Conservation (phyloP, 2,113 vertebrate species). For the Fukomys damarensis region DNA sequence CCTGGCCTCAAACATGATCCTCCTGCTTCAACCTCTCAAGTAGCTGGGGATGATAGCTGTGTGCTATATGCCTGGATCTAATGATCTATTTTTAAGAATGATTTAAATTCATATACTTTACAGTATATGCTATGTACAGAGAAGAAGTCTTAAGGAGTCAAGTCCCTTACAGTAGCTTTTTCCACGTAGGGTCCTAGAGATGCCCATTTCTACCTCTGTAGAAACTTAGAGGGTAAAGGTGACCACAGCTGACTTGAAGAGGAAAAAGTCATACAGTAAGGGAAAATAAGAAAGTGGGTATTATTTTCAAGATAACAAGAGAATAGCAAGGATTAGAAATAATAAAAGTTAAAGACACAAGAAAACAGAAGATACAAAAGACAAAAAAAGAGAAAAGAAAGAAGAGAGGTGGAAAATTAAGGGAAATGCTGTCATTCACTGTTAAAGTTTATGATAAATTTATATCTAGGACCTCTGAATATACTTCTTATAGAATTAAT, state of each 20-base stretch:
- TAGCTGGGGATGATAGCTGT: neutral
- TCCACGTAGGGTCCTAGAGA: neutral
- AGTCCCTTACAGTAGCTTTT: neutral
- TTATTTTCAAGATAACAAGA: neutral
- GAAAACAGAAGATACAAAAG: neutral
- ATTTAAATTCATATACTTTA: neutral
- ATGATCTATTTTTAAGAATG: neutral
- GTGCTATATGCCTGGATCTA: neutral
- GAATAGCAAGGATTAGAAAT: neutral
- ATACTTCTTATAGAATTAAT: neutral
- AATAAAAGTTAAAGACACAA: neutral
- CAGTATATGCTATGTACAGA: neutral
- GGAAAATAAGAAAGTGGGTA: neutral
- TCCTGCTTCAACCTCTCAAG: neutral
- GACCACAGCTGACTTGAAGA: neutral
- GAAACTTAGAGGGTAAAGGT: neutral
- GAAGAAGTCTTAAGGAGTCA: neutral
- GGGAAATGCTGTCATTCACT: neutral
- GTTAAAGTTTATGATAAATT: neutral
- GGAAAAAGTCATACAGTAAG: neutral
- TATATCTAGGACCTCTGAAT: neutral
- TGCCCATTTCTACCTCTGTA: neutral
- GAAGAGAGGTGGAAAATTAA: neutral
- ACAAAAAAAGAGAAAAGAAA: neutral
- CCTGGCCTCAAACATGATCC: neutral